Evolutionary conservation across 1,140 invertebrate genomes (phyloP), one percentile per base, ranked within the genome.

Genomic region (Lithobius niger): DNA sequence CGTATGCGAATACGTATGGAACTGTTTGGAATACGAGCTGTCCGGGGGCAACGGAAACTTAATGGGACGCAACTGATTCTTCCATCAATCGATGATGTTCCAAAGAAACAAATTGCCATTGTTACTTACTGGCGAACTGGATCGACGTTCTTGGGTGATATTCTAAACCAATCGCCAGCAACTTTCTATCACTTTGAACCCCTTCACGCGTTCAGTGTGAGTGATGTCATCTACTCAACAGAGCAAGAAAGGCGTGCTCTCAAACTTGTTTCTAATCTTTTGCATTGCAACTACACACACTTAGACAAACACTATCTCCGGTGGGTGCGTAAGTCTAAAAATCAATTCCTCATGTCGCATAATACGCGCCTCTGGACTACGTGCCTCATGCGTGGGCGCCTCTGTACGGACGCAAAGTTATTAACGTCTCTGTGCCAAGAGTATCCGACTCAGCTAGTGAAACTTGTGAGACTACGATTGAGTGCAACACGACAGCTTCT

Each of bases 161-260:
- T 90, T 6, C 62, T 90, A 13, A 86, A 88, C 64, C 76, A 84
- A 24, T 79, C 88, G 63, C 87, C 87, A 10, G 86, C 79, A 2
- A 89, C 84, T 64, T 91, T 80, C 66, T 90, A 91, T 71, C 86
- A 90, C 65, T 92, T 90, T 66, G 88, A 92, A 66, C 88, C 88
- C 25, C 66, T 92, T 42, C 74, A 61, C 24, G 52, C 36, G 21
- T 26, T 59, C 50, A 56, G 51, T 22, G 27, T 2, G 1, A 45
- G 19, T 27, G 10, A 4, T 2, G 22, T 27, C 16, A 26, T 59
- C 22, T 49, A 58, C 3, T 54, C 59, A 13, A 50, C 50, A 16
- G 44, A 53, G 28, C 55, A 60, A 49, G 56, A 59, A 3, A 59
- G 58, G 36, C 67, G 76, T 60, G 83, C 83, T 42, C 62, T 88